Conservation (phyloP, 2,888 invertebrate genomes). For the Pinctada fucata region DNA sequence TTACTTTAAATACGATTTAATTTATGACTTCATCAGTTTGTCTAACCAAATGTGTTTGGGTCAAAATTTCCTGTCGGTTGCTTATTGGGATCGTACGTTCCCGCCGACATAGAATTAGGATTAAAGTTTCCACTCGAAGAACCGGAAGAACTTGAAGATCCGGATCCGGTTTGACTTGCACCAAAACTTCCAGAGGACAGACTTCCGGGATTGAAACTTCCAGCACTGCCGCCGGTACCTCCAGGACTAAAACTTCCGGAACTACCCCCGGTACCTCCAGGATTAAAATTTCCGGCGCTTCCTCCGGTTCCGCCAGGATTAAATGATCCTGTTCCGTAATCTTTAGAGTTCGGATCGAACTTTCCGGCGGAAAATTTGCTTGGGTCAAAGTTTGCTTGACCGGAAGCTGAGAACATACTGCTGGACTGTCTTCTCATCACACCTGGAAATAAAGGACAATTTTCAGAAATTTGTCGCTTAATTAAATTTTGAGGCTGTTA, state of each 20-base stretch:
- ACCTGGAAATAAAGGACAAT: neutral
- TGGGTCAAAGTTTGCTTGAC: conserved; percentile 24
- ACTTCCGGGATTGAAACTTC: conserved; percentile 28
- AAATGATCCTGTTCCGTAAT: conserved; percentile 4
- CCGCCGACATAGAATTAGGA: conserved; percentile 24
- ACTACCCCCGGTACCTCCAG: too few relatives aligned
- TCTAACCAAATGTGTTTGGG: conserved; percentile 30
- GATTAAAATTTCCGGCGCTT: too few relatives aligned
- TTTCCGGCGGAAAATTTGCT: conserved; percentile 29
- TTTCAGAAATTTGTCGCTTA: too few relatives aligned
- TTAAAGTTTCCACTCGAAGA: neutral
- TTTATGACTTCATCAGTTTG: too few relatives aligned
- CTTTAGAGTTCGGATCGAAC: conserved; percentile 21
- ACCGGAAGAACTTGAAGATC: neutral
- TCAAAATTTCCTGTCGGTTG: conserved; percentile 27
- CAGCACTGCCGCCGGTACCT: neutral
- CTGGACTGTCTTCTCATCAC: conserved; percentile 4
- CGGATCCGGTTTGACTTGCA: conserved; percentile 19
- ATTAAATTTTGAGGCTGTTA: too few relatives aligned
- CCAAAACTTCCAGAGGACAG: conserved; percentile 27
- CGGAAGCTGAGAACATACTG: conserved; percentile 19
- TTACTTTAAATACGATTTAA: too few relatives aligned
- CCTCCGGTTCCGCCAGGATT: conserved; percentile 5
- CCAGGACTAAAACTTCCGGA: too few relatives aligned
- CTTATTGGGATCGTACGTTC: conserved; percentile 33